Evolutionary conservation across 2,888 invertebrate species (phyloP), one percentile per base, ranked within the genome.

Genomic region (Epirrhoe tristata): DNA sequence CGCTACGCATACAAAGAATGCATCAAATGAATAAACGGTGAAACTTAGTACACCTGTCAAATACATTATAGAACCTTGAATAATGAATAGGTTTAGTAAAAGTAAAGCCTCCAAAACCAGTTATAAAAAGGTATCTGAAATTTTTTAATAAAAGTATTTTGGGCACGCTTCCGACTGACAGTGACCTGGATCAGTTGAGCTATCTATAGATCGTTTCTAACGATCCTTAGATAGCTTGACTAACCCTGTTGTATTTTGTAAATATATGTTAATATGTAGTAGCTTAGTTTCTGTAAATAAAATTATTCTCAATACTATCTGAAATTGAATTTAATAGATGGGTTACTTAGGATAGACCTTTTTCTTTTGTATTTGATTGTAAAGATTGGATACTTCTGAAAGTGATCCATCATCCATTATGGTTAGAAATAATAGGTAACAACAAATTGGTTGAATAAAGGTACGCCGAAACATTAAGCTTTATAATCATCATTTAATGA

Each of bases 311-410:
- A n/a, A n/a, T n/a, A n/a, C n/a, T n/a, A n/a, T n/a, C n/a, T n/a
- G 4, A 43, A 51, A 51, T 51, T 51, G 4, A 16, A 16, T 51
- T 51, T 51, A 17, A 51, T 24, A 16, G 50, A 51, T 51, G 50
- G 50, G 50, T 51, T 10, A 51, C 50, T 51, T 24, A 17, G 8
- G 50, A 51, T 8, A 8, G 16, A 17, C 50, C 50, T 8, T 51
- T 17, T 51, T 16, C 10, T 51, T 51, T 43, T 43, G 39, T 39
- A 43, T 43, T 10, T 12, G 5, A 12, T n/a, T n/a, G 39, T 43
- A 12, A 43, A 24, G 12, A 43, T 43, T 43, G 39, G 39, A 43
- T 43, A 43, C 12, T 43, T 43, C 39, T 12, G 10, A 43, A 43
- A 43, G 39, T 43, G 12, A 43, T 43, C 39, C 12, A 39, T 39